Evolutionary conservation across 2,797 vertebrate species (phyloP).

Genomic region (Myotis vivesi): DNA sequence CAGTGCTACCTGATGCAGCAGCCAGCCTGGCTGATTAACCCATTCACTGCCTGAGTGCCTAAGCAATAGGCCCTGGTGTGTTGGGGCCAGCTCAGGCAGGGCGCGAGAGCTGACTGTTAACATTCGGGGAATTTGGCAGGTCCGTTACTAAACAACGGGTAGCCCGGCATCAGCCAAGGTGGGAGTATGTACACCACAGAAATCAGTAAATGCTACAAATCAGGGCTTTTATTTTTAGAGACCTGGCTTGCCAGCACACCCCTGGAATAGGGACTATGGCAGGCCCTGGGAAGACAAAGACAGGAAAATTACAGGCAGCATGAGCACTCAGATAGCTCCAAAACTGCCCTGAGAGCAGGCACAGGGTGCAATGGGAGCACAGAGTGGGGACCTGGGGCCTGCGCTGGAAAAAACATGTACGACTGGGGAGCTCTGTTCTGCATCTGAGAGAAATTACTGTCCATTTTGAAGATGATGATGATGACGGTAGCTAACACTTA

Average conservation of each 20-base stretch:
- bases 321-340: neutral
- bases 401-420: neutral
- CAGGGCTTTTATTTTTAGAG: neutral
- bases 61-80: neutral
- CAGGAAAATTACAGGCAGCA: neutral
- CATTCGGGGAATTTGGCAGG: neutral
- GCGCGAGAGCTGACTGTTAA: neutral
- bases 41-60: neutral
- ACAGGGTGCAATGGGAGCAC: neutral
- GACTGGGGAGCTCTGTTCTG: neutral
- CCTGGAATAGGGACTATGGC: neutral
- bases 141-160: neutral
- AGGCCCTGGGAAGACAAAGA: neutral
- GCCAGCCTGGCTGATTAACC: neutral
- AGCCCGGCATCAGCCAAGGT: neutral
- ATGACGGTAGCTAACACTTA: neutral
- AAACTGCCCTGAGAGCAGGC: neutral
- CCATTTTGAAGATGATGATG: neutral
- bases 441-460: neutral
- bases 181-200: neutral
- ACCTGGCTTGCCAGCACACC: neutral
- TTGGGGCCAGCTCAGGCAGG: neutral
- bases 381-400: neutral
- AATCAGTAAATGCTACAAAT: neutral
- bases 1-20: neutral